Evolutionary conservation across 1,140 invertebrate genomes (phyloP).

Genomic region (Apis cerana): DNA sequence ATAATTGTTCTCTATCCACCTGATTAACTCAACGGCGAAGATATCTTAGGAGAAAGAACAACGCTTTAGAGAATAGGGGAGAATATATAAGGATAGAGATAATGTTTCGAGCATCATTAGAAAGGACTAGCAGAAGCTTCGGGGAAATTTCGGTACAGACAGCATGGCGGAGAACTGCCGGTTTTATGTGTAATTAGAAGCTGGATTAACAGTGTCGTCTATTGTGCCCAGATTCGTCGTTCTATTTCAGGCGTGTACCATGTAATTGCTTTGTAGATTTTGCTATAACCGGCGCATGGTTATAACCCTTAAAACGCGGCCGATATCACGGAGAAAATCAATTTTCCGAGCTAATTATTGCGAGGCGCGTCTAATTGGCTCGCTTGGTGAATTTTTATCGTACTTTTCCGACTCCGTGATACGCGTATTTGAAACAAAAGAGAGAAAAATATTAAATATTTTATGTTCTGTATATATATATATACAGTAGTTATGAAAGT

Average conservation of each 20-base stretch:
- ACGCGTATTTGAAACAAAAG: too few species aligned
- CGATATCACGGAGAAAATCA: not conserved
- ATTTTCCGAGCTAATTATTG: conserved; percentile 6
- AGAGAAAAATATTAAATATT: too few species aligned
- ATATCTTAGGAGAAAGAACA: too few species aligned
- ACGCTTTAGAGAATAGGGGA: not conserved
- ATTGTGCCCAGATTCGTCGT: conserved; percentile 23
- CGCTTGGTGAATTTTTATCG: not conserved
- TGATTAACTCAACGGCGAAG: not conserved
- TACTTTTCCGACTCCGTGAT: too few species aligned
- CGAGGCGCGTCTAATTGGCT: not conserved
- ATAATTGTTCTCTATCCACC: too few species aligned
- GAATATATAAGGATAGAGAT: too few species aligned
- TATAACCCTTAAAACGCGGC: not conserved
- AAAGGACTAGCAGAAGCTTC: not conserved
- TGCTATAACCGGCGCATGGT: not conserved
- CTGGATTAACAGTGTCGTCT: conserved; percentile 12
- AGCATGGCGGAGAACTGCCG: not conserved
- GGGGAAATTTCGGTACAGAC: not conserved
- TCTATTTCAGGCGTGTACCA: conserved; percentile 1
- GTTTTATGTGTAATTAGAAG: conserved; percentile 30
- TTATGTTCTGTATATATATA: too few species aligned
- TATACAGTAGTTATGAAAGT: too few species aligned
- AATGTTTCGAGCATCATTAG: not conserved
- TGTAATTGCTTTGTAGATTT: conserved; percentile 31